These are phyloP conservation scores for Eulacestoma nigropectus DNA, from an alignment of 2,113 vertebrate species.

Conservation along the genomic window DNA sequence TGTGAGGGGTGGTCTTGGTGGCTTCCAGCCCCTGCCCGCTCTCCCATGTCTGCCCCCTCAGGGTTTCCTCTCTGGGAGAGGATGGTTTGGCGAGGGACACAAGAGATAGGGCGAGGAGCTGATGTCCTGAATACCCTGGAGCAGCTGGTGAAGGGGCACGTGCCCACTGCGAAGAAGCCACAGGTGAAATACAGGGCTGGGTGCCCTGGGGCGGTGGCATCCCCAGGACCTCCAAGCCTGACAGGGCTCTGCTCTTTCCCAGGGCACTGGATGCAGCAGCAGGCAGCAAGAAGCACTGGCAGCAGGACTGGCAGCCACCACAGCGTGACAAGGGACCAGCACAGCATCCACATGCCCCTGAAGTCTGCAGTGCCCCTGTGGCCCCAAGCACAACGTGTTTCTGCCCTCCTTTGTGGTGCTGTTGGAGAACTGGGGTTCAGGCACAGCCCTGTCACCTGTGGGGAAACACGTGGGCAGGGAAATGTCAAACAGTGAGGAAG, in stretches of 20 bases:
- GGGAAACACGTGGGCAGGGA: rapidly evolving
- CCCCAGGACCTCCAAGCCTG: not conserved
- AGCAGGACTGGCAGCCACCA: not conserved
- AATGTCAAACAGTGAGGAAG: not conserved
- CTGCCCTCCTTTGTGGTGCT: not conserved
- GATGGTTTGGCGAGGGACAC: not conserved
- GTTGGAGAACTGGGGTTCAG: not conserved
- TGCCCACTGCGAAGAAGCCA: not conserved
- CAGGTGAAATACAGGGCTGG: not conserved
- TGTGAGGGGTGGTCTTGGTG: rapidly evolving
- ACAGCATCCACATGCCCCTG: rapidly evolving
- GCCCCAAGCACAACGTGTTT: rapidly evolving
- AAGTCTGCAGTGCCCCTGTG: rapidly evolving
- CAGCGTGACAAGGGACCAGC: rapidly evolving
- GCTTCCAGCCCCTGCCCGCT: not conserved
- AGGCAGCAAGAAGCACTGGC: not conserved
- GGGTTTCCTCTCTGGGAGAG: not conserved
- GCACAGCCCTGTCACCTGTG: not conserved
- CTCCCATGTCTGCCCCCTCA: not conserved
- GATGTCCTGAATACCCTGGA: not conserved
- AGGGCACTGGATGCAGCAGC: not conserved
- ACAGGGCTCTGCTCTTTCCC: not conserved
- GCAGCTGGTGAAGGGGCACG: not conserved
- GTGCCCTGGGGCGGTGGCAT: not conserved
- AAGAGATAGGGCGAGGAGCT: rapidly evolving